phyloP scores from a whole-genome alignment of 1,140 invertebrate genomes.

The Sitophilus oryzae region DNA sequence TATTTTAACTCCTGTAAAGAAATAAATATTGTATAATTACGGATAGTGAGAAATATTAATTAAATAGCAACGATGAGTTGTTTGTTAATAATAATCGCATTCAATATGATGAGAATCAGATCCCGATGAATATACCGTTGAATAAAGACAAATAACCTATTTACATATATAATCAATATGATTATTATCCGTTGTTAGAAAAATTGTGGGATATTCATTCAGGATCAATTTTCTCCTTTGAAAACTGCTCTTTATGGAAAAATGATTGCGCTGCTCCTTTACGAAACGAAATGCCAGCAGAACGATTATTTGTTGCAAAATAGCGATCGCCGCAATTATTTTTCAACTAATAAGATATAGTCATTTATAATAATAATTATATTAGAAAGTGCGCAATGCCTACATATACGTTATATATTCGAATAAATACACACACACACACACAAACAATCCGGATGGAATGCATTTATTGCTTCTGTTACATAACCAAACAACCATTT shows the following conservation, averaged over 20 bases:
- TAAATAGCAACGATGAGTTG: too few species aligned
- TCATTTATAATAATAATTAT: slow-evolving; percentile 5
- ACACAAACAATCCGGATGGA: not conserved
- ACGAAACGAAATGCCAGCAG: slow-evolving; percentile 1
- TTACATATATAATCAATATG: not conserved
- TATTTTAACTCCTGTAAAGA: not conserved
- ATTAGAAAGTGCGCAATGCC: slow-evolving; percentile 2
- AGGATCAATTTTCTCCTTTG: not conserved
- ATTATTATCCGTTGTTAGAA: not conserved
- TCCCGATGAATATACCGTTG: not conserved
- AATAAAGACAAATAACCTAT: not conserved
- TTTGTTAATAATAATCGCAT: not conserved
- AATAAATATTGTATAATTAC: too few species aligned
- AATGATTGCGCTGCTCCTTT: not conserved
- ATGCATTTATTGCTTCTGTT: not conserved
- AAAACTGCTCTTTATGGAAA: not conserved
- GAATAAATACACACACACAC: too few species aligned
- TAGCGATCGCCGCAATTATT: slow-evolving; percentile 3
- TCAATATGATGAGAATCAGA: not conserved
- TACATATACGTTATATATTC: not conserved
- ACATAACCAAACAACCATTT: not conserved
- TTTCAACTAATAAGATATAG: slow-evolving; percentile 8
- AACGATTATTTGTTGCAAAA: slow-evolving; percentile 6
- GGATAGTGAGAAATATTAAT: too few species aligned
- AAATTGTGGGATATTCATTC: not conserved